Evolutionary conservation across 2,888 invertebrate species (phyloP).

Genomic region (Noctua comes): DNA sequence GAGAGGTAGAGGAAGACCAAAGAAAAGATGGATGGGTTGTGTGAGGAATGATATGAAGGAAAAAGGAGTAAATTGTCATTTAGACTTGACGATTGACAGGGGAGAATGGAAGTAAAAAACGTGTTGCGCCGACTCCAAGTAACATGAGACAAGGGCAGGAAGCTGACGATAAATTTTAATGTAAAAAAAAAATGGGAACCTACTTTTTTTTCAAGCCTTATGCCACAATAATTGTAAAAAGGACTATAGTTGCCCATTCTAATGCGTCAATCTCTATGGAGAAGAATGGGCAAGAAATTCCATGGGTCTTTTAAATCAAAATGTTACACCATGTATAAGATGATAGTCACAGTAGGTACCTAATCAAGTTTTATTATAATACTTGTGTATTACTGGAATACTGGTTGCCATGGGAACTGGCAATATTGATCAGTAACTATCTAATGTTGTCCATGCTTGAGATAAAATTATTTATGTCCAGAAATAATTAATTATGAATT

Average conservation of each 20-base stretch:
- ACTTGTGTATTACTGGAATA: conserved; percentile 47
- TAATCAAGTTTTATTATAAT: conserved; percentile 71
- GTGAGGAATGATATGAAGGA: too few species aligned
- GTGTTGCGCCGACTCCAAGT: too few species aligned
- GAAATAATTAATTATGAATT: conserved; percentile 5
- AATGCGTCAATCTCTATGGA: not conserved
- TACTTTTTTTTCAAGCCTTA: too few species aligned
- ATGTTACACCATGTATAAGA: conserved; percentile 59
- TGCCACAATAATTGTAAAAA: not conserved
- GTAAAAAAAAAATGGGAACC: too few species aligned
- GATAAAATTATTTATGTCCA: conserved; percentile 32
- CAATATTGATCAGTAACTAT: conserved; percentile 44
- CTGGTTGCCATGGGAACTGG: conserved; percentile 59
- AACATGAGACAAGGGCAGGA: too few species aligned
- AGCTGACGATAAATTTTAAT: too few species aligned
- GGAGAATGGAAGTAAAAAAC: too few species aligned
- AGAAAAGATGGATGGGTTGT: too few species aligned
- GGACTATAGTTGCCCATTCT: not conserved
- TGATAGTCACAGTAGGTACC: conserved; percentile 57
- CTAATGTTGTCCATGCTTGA: conserved; percentile 12
- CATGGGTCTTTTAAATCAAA: not conserved
- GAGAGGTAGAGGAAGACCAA: too few species aligned
- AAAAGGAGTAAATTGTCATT: too few species aligned
- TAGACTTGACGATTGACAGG: too few species aligned
- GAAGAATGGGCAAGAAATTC: not conserved